Percentiles rank a stretch among this genome's conserved stretches.
These are phyloP conservation scores for Holocentrus rufus DNA, from an alignment of 2,797 vertebrate genomes.

Conservation along the genomic window DNA sequence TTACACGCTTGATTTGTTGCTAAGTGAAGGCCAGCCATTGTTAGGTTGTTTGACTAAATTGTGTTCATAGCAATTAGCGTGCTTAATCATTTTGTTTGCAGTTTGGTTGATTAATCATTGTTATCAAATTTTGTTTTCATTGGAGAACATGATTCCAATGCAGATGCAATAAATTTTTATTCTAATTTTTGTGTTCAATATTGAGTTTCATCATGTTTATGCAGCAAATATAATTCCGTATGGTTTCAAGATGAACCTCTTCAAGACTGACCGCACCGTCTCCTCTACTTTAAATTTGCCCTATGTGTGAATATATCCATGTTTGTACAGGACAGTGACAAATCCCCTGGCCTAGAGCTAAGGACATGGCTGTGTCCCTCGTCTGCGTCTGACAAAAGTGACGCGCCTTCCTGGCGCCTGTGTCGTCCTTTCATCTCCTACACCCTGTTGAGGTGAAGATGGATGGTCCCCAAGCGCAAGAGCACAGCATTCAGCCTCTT, in stretches of 20 bases:
- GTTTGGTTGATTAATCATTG: slow-evolving; percentile 41
- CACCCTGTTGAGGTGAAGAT: slow-evolving; percentile 82
- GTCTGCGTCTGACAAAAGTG: slow-evolving; percentile 80
- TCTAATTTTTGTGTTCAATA: neutral
- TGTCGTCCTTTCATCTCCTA: slow-evolving; percentile 77
- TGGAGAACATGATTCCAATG: neutral
- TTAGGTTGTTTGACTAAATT: slow-evolving; percentile 73
- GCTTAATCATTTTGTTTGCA: slow-evolving; percentile 36
- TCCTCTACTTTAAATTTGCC: slow-evolving; percentile 50
- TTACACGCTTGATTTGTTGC: slow-evolving; percentile 84
- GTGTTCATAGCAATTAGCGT: slow-evolving; percentile 62
- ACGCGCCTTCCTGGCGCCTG: slow-evolving; percentile 81
- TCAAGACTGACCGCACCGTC: neutral
- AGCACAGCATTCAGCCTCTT: slow-evolving; percentile 72
- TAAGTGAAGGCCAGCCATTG: slow-evolving; percentile 79
- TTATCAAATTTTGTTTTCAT: slow-evolving; percentile 33
- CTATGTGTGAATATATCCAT: slow-evolving; percentile 62
- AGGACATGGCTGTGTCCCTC: slow-evolving; percentile 75
- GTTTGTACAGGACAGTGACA: slow-evolving; percentile 81
- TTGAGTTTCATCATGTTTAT: neutral
- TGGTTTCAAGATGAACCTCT: neutral
- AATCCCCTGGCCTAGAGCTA: slow-evolving; percentile 72
- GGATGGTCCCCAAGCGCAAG: slow-evolving; percentile 74
- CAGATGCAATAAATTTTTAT: neutral
- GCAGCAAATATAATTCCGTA: neutral